Conservation (phyloP, 2,888 invertebrate species). For the Octodonta nipae region DNA sequence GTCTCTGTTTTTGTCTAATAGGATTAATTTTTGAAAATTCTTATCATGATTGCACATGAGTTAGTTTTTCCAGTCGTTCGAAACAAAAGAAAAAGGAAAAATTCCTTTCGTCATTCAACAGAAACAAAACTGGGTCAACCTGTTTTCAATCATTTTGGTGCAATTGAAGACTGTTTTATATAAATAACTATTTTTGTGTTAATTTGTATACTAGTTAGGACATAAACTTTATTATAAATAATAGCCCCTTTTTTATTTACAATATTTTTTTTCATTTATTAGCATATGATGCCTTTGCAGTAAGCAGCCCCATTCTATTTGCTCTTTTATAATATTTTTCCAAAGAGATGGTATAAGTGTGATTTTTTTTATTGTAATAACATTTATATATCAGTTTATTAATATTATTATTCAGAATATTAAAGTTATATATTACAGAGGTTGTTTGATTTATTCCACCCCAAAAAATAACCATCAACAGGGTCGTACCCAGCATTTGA, state of each 20-base stretch:
- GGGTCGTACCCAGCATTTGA: too few species aligned
- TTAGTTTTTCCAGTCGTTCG: too few species aligned
- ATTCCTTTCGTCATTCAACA: too few species aligned
- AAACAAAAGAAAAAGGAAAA: too few species aligned
- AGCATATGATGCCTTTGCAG: slow-evolving; percentile 20
- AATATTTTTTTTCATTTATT: slow-evolving; percentile 14
- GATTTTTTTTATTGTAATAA: slow-evolving; percentile 32
- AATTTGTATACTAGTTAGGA: slow-evolving; percentile 7
- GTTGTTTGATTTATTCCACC: too few species aligned
- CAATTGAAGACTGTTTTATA: slow-evolving; percentile 34
- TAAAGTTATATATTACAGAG: slow-evolving; percentile 30
- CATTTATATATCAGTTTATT: slow-evolving; percentile 30
- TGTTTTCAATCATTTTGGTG: slow-evolving; percentile 24
- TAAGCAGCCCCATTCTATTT: slow-evolving; percentile 13
- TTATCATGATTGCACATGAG: slow-evolving; percentile 9
- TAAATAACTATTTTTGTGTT: slow-evolving; percentile 6
- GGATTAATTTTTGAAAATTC: slow-evolving; percentile 6
- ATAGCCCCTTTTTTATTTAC: slow-evolving; percentile 11
- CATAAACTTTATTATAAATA: slow-evolving; percentile 6
- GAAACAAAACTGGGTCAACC: too few species aligned
- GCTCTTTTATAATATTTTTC: slow-evolving; percentile 27
- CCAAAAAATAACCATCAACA: too few species aligned
- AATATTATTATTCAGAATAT: slow-evolving; percentile 28
- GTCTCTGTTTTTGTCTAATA: slow-evolving; percentile 18
- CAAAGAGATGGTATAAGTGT: slow-evolving; percentile 37